Conservation (phyloP, 2,888 invertebrate genomes). For the Ormyrus labotus region DNA sequence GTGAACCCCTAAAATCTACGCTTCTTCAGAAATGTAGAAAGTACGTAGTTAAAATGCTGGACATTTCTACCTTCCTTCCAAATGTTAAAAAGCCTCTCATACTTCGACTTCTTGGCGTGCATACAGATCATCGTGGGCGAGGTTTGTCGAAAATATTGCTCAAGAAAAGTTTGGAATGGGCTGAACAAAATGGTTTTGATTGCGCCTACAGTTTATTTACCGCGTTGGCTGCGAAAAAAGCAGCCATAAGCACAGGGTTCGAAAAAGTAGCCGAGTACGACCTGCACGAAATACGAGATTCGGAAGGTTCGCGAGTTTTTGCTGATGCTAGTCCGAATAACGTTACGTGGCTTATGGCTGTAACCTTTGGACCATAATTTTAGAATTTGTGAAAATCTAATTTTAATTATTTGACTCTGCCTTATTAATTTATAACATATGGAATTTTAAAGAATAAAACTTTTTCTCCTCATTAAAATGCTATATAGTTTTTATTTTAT, state of each 20-base stretch:
- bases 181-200: background rate
- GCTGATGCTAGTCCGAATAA: background rate
- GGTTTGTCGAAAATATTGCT: constrained; percentile 10
- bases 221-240: background rate
- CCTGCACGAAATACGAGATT: background rate
- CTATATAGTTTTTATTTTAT: no score
- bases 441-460: no score
- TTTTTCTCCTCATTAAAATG: no score
- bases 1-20: background rate
- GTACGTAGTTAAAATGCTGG: background rate
- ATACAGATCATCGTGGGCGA: constrained; percentile 12
- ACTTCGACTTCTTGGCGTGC: background rate
- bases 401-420: no score
- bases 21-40: background rate
- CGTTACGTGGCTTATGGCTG: constrained; percentile 50
- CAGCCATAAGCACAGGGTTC: constrained; percentile 15
- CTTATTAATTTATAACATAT: no score
- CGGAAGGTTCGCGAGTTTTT: background rate
- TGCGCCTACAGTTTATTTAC: constrained; percentile 5
- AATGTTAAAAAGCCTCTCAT: background rate
- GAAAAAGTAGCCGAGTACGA: background rate
- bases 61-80: background rate
- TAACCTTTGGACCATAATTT: no score
- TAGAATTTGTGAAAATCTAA: no score
- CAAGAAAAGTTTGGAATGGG: background rate